phyloP scores from a whole-genome alignment of 30 jellyfish, hydroid and myxozoan species.

The Clytia hemisphaerica region DNA sequence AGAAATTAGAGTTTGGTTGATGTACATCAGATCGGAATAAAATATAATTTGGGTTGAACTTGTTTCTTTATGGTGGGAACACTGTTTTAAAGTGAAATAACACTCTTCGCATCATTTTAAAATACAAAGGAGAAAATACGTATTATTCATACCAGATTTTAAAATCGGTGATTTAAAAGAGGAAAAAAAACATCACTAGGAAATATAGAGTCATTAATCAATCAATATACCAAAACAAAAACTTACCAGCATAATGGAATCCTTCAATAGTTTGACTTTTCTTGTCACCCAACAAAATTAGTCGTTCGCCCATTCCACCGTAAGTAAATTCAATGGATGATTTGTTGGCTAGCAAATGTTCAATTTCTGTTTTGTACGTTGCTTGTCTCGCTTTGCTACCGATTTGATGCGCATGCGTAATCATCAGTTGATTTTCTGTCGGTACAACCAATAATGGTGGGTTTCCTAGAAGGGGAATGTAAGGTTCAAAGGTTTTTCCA shows the following conservation, averaged over 20 bases:
- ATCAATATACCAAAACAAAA: background rate
- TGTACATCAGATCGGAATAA: no score
- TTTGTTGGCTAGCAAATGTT: slow-evolving; percentile 10
- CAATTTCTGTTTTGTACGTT: slow-evolving; percentile 7
- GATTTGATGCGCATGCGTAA: no score
- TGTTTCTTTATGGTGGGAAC: no score
- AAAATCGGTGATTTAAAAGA: no score
- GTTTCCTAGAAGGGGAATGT: slow-evolving; percentile 55
- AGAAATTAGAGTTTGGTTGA: no score
- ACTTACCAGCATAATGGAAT: slow-evolving; percentile 39
- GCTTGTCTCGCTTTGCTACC: slow-evolving; percentile 5
- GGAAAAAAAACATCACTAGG: background rate
- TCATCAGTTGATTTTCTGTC: slow-evolving; percentile 22
- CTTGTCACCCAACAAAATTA: slow-evolving; percentile 32
- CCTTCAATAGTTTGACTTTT: slow-evolving; percentile 28
- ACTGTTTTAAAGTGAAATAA: no score
- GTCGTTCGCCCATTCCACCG: slow-evolving; percentile 9
- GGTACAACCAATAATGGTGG: slow-evolving; percentile 45
- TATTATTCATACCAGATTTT: no score
- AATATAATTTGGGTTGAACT: no score
- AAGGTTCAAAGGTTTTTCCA: no score
- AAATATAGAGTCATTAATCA: background rate
- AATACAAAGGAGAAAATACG: no score
- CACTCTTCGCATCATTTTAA: no score
- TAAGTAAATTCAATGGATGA: slow-evolving; percentile 16